Base-by-base conservation (phyloP, 1,140 invertebrate species). In the Cyphomyrmex costatus region DNA sequence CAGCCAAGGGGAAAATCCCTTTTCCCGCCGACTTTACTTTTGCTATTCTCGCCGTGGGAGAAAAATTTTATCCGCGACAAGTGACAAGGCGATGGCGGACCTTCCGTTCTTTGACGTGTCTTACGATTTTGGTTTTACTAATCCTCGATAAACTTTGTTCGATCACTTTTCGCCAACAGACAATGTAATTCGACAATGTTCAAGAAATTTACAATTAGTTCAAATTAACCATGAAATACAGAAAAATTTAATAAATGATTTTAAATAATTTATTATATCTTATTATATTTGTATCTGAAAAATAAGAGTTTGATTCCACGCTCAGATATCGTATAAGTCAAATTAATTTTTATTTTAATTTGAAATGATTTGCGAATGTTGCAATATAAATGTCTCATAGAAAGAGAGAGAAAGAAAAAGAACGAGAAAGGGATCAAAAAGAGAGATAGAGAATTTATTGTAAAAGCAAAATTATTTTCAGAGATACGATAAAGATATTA, bases 1-100 rank as follows among this genome's bases (percentile, higher is more conserved):
- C 93, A 94, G 49, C 93, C 93, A 91, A 94, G 93, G 90, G 89
- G 94, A 94, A 95, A 95, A 95, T 95, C 93, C 94, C 87, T 88
- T 92, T 93, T 93, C 91, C 93, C 90, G 92, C 86, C 89, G 89
- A 88, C 88, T 88, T 82, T 92, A 92, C 92, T 93, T 93, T 92
- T 92, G 92, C 92, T 89, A 93, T 88, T 90, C 79, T 70, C 80
- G 10, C 87, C 51, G 27, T 60, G 21, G 14, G 49, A 30, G 60
- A 73, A 82, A 78, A 87, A 90, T 56, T 90, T 90, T 85, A 86
- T 86, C 53, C 73, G 66, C 70, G 88, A 90, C 77, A 90, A 84
- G 79, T 90, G 82, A 90, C 89, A 90, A 80, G 51, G 46, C 21
- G 79, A 79, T 21, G 60, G n/a, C 24, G 51, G 73, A 70, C 33